These are phyloP conservation scores for Ips nitidus DNA, from an alignment of 1,140 invertebrate genomes.

Conservation along the genomic window DNA sequence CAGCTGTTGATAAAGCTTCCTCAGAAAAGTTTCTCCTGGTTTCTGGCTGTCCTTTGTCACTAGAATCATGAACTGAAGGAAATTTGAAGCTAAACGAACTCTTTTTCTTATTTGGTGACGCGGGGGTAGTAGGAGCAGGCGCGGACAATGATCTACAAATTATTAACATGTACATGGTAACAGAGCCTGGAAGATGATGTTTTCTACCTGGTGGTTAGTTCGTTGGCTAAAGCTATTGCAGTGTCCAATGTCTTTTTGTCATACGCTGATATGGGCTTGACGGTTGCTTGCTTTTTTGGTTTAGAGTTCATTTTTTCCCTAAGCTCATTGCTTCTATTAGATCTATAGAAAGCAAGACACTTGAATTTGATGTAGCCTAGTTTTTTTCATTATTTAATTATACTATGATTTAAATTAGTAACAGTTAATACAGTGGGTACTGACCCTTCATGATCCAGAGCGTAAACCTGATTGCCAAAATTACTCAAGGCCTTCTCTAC, in stretches of 20 bases:
- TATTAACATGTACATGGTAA: neutral
- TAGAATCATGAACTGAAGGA: conserved; percentile 55
- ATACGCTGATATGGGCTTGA: conserved; percentile 92
- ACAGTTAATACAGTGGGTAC: neutral
- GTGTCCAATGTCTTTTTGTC: conserved; percentile 92
- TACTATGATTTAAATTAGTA: too few relatives aligned
- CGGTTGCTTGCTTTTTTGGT: conserved; percentile 78
- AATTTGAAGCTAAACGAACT: conserved; percentile 89
- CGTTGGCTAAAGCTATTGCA: conserved; percentile 91
- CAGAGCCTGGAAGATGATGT: neutral
- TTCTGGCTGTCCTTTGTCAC: conserved; percentile 58
- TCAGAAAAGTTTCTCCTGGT: conserved; percentile 85
- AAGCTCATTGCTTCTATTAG: conserved; percentile 72
- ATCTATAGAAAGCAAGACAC: conserved; percentile 49
- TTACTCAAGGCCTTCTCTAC: conserved; percentile 90
- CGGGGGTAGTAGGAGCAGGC: conserved; percentile 70
- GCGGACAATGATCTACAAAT: conserved; percentile 73
- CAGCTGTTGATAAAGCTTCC: conserved; percentile 85
- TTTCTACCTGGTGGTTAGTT: conserved; percentile 71
- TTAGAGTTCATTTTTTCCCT: conserved; percentile 60
- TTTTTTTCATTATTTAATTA: too few relatives aligned
- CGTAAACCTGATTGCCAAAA: conserved; percentile 52
- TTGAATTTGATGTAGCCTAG: too few relatives aligned
- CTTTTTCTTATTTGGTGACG: conserved; percentile 79
- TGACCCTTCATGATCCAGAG: conserved; percentile 51